Evolutionary conservation across 64 coral and sea anemone genomes (phyloP).

Genomic region (Orbicella faveolata): DNA sequence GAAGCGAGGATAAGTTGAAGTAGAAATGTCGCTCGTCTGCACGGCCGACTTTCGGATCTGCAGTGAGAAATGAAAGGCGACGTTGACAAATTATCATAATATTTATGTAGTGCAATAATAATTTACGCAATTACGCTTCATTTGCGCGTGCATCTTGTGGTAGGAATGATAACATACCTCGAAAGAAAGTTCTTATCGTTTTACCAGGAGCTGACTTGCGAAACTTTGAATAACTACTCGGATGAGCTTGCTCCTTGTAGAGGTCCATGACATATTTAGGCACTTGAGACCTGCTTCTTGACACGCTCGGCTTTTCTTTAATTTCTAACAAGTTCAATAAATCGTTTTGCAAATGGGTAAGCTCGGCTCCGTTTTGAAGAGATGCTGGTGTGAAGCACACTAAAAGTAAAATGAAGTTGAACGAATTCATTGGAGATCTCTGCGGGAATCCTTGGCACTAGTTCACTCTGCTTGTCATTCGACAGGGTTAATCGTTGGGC

Average conservation of each 20-base stretch:
- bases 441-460: slow-evolving; percentile 38
- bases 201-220: slow-evolving; percentile 56
- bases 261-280: slow-evolving; percentile 88
- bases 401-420: slow-evolving; percentile 63
- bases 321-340: slow-evolving; percentile 83
- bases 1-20: slow-evolving; percentile 78
- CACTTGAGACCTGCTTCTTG: slow-evolving; percentile 73
- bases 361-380: slow-evolving; percentile 40
- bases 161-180: slow-evolving; percentile 68
- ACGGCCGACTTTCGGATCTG: slow-evolving; percentile 14
- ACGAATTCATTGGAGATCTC: slow-evolving; percentile 47
- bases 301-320: slow-evolving; percentile 74
- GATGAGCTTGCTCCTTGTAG: slow-evolving; percentile 68
- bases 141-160: background rate
- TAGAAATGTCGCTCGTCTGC: slow-evolving; percentile 56
- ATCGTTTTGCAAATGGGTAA: slow-evolving; percentile 60
- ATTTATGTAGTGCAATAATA: slow-evolving; percentile 20
- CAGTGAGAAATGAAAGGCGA: slow-evolving; percentile 46
- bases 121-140: background rate
- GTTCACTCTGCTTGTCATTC: slow-evolving; percentile 1
- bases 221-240: slow-evolving; percentile 62
- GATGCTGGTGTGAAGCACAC: slow-evolving; percentile 47
- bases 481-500: background rate
- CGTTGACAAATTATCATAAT: slow-evolving; percentile 22
- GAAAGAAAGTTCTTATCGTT: slow-evolving; percentile 86